phyloP scores from a whole-genome alignment of 2,888 invertebrate genomes.

The Philereme vetulata region DNA sequence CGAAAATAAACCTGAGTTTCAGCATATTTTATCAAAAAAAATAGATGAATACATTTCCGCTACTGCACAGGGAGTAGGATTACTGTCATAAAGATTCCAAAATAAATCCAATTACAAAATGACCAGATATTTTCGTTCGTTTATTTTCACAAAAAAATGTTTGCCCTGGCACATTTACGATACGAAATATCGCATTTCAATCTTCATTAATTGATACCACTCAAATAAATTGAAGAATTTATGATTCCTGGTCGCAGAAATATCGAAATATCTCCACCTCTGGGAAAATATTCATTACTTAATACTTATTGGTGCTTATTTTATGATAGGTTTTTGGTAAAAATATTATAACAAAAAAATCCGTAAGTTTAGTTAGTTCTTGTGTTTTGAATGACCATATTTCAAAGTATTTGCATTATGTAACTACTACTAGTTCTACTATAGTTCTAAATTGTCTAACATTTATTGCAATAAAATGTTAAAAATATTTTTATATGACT shows the following conservation, averaged over 20 bases:
- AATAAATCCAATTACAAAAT: neutral
- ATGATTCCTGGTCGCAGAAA: slow-evolving; percentile 20
- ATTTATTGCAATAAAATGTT: too few relatives aligned
- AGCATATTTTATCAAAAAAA: too few relatives aligned
- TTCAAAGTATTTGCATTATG: too few relatives aligned
- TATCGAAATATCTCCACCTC: slow-evolving; percentile 19
- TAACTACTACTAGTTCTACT: too few relatives aligned
- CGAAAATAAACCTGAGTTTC: too few relatives aligned
- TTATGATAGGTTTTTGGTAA: neutral
- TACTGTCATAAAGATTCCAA: neutral
- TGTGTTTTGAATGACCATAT: too few relatives aligned
- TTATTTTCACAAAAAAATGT: slow-evolving; percentile 14
- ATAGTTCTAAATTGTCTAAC: too few relatives aligned
- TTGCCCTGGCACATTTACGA: slow-evolving; percentile 11
- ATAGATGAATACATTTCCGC: too few relatives aligned
- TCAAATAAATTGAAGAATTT: slow-evolving; percentile 35
- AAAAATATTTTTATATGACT: too few relatives aligned
- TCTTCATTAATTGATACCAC: slow-evolving; percentile 33
- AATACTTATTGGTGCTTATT: neutral
- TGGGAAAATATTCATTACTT: slow-evolving; percentile 16
- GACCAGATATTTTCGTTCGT: neutral
- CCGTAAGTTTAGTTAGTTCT: too few relatives aligned
- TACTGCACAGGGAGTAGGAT: neutral
- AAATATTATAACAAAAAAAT: too few relatives aligned
- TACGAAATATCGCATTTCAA: slow-evolving; percentile 30